phyloP scores from a whole-genome alignment of 2,888 invertebrate genomes.

The Mythimna albipuncta region DNA sequence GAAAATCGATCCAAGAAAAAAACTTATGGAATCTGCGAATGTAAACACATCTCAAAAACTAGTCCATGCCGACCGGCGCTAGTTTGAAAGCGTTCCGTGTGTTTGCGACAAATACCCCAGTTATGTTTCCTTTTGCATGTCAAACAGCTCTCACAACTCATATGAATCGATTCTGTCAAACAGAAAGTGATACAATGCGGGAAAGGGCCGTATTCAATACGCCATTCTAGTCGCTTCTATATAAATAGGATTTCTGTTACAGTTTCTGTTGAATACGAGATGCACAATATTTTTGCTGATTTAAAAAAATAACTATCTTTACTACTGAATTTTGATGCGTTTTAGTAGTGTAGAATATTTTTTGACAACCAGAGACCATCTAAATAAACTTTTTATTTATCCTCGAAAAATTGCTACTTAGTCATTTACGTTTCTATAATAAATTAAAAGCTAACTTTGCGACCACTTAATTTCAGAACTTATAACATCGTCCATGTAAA shows the following conservation, averaged over 20 bases:
- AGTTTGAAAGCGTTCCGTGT: constrained; percentile 66
- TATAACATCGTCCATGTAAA: background rate
- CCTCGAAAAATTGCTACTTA: background rate
- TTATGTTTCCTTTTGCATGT: constrained; percentile 85
- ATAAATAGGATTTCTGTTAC: constrained; percentile 16
- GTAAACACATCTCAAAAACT: constrained; percentile 46
- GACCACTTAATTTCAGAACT: background rate
- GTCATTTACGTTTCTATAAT: background rate
- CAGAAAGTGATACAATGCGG: constrained; percentile 79
- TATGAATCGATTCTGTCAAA: constrained; percentile 83
- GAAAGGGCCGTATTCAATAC: constrained; percentile 76
- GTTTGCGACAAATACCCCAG: constrained; percentile 80
- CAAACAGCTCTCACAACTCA: constrained; percentile 83
- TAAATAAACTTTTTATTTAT: no score
- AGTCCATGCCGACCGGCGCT: constrained; percentile 39
- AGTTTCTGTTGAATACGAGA: background rate
- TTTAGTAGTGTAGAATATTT: no score
- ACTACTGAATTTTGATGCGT: no score
- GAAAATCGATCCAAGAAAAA: background rate
- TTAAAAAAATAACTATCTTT: no score
- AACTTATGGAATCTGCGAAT: constrained; percentile 1
- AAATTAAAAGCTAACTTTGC: background rate
- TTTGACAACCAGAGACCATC: no score
- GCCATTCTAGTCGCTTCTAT: constrained; percentile 69
- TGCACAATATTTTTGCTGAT: no score